These are phyloP conservation scores for Endomychus coccineus DNA, from an alignment of 2,888 invertebrate species.

Conservation along the genomic window DNA sequence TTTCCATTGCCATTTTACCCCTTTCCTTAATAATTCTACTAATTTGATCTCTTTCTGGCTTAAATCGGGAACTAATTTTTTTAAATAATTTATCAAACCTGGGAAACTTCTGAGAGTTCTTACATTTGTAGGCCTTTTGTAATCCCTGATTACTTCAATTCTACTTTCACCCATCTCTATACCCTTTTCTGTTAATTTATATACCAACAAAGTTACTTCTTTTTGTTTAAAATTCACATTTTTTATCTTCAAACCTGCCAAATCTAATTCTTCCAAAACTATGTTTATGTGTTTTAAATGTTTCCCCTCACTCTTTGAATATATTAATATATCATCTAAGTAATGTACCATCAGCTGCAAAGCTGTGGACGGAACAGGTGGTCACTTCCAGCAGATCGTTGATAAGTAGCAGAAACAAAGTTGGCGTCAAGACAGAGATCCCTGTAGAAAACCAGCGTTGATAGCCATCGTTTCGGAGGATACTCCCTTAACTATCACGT, in stretches of 20 bases:
- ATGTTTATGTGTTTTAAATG: conserved; percentile 5
- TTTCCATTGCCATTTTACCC: no score
- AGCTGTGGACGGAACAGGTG: no score
- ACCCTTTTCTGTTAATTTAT: conserved; percentile 4
- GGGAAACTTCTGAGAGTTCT: conserved; percentile 7
- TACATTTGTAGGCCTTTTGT: conserved; percentile 7
- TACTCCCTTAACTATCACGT: no score
- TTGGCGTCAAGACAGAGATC: no score
- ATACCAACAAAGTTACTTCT: conserved; percentile 7
- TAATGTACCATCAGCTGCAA: conserved; percentile 10
- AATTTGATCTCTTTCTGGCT: conserved; percentile 3
- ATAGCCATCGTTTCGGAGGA: no score
- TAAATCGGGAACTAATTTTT: not conserved
- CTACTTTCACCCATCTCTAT: conserved; percentile 5
- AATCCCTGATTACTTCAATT: conserved; percentile 4
- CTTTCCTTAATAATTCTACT: conserved; percentile 3
- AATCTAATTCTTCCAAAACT: conserved; percentile 6
- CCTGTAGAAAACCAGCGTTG: no score
- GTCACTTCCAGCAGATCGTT: no score
- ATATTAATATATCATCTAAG: conserved; percentile 10
- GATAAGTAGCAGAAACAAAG: no score
- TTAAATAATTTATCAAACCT: conserved; percentile 5
- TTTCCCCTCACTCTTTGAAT: conserved; percentile 1
- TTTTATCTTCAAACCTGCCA: conserved; percentile 8
- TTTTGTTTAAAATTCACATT: conserved; percentile 3